Percentiles rank a stretch among this genome's conserved stretches.
Conservation (phyloP, 2,888 invertebrate genomes). For the Andrena bucephala region DNA sequence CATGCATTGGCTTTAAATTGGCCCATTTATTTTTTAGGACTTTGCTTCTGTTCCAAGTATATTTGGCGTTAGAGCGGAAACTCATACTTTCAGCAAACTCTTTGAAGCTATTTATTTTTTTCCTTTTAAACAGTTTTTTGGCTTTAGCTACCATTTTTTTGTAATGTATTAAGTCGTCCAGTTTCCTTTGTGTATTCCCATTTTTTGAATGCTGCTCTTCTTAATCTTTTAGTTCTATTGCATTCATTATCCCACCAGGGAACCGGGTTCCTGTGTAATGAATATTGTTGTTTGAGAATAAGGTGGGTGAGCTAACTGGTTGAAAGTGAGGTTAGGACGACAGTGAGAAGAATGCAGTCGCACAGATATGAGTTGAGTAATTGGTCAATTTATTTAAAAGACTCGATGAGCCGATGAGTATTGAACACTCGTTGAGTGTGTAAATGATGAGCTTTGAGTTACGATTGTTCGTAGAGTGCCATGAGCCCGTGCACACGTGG, state of each 20-base stretch:
- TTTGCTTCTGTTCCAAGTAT: neutral
- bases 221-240: neutral
- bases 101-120: neutral
- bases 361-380: too few relatives aligned
- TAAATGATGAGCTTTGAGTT: too few relatives aligned
- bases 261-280: neutral
- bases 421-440: too few relatives aligned
- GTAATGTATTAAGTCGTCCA: neutral
- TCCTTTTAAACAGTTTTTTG: neutral
- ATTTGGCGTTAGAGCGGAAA: neutral
- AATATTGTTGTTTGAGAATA: too few relatives aligned
- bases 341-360: too few relatives aligned
- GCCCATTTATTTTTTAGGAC: conserved; percentile 4
- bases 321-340: too few relatives aligned
- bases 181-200: neutral
- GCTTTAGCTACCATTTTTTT: neutral
- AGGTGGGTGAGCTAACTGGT: too few relatives aligned
- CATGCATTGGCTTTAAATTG: too few relatives aligned
- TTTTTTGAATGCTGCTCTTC: neutral
- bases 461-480: too few relatives aligned
- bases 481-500: too few relatives aligned
- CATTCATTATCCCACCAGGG: neutral
- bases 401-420: too few relatives aligned
- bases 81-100: neutral
- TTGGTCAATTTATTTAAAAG: too few relatives aligned